phyloP scores from a whole-genome alignment of 2,888 invertebrate genomes.

The Leptopilina drosophilae region DNA sequence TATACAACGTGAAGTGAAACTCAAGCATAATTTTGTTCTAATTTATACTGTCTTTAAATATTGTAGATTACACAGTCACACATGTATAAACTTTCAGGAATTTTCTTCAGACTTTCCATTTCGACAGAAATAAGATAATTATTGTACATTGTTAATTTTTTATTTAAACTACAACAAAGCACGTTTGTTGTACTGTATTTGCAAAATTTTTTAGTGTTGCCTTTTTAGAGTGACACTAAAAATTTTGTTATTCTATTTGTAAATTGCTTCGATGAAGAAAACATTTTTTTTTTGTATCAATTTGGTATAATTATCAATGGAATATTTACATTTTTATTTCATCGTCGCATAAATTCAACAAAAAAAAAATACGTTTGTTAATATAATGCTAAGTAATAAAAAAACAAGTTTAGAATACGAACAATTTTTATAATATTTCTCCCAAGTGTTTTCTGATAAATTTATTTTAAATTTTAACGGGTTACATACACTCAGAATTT shows the following conservation, averaged over 20 bases:
- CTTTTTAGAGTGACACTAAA: slow-evolving; percentile 3
- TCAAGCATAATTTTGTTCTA: slow-evolving; percentile 16
- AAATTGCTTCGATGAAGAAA: slow-evolving; percentile 24
- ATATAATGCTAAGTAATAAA: slow-evolving; percentile 38
- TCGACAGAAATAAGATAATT: slow-evolving; percentile 16
- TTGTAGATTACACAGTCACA: not conserved
- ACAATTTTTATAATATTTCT: not conserved
- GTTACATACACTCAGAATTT: too few relatives aligned
- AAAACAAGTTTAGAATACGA: not conserved
- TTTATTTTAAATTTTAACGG: too few relatives aligned
- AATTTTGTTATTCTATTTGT: slow-evolving; percentile 37
- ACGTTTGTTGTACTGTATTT: slow-evolving; percentile 17
- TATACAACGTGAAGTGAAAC: not conserved
- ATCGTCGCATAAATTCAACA: slow-evolving; percentile 15
- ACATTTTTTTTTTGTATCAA: not conserved
- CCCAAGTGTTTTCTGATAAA: too few relatives aligned
- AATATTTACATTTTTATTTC: slow-evolving; percentile 8
- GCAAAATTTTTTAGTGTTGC: not conserved
- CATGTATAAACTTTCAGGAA: slow-evolving; percentile 27
- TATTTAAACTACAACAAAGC: slow-evolving; percentile 21
- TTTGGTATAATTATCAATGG: not conserved
- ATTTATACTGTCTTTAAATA: slow-evolving; percentile 2
- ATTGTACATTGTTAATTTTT: slow-evolving; percentile 39
- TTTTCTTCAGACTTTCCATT: slow-evolving; percentile 15
- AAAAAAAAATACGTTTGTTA: slow-evolving; percentile 13